These are phyloP conservation scores for Lasioglossum albipes DNA, from an alignment of 1,140 invertebrate species.

Conservation along the genomic window DNA sequence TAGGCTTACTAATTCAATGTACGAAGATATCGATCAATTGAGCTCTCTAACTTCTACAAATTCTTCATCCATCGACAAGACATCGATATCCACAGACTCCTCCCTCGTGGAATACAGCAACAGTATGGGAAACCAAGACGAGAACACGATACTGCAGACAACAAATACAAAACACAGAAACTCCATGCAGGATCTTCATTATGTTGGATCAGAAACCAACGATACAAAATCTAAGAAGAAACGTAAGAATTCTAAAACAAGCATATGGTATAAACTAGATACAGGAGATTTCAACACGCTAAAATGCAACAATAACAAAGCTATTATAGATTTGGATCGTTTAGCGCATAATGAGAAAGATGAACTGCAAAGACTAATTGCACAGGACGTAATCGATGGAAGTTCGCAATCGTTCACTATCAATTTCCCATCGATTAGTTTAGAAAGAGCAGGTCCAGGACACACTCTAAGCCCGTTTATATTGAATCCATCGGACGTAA, in stretches of 20 bases:
- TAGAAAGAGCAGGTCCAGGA: conserved; percentile 69
- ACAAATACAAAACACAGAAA: conserved; percentile 36
- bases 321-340: conserved; percentile 72
- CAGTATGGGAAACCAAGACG: conserved; percentile 42
- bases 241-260: conserved; percentile 58
- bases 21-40: conserved; percentile 73
- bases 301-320: conserved; percentile 45
- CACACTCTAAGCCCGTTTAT: conserved; percentile 72
- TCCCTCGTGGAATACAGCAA: conserved; percentile 58
- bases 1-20: conserved; percentile 74
- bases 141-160: conserved; percentile 15
- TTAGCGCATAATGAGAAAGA: conserved; percentile 69
- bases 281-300: conserved; percentile 39
- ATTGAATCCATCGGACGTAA: conserved; percentile 71
- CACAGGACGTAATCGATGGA: conserved; percentile 64
- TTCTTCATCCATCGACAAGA: conserved; percentile 70
- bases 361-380: conserved; percentile 68
- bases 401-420: conserved; percentile 66
- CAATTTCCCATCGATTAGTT: conserved; percentile 70
- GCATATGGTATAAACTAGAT: conserved; percentile 56
- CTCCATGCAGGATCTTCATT: conserved; percentile 40
- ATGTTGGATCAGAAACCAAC: conserved; percentile 36
- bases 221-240: conserved; percentile 50
- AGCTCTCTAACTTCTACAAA: conserved; percentile 70
- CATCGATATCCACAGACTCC: conserved; percentile 73